These are phyloP conservation scores for Pogonus chalceus DNA, from an alignment of 1,140 invertebrate genomes.

Conservation along the genomic window DNA sequence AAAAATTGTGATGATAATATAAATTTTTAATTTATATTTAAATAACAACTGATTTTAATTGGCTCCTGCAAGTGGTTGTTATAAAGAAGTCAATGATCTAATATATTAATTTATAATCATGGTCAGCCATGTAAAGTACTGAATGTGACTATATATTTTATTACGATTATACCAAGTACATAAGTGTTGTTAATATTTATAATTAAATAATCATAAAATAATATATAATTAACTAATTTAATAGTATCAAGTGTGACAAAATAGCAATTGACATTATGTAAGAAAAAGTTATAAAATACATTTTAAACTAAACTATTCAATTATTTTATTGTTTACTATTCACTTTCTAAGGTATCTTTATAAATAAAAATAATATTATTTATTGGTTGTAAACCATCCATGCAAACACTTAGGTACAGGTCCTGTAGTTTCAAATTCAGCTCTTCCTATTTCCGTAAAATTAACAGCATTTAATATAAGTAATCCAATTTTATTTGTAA, in stretches of 20 bases:
- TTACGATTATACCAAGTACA: background rate
- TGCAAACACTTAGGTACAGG: conserved; percentile 71
- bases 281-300: no score
- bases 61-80: background rate
- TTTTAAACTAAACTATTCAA: background rate
- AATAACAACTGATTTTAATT: background rate
- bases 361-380: background rate
- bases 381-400: conserved; percentile 58
- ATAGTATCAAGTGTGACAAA: background rate
- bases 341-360: background rate
- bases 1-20: no score
- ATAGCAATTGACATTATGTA: background rate
- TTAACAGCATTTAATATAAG: conserved; percentile 58
- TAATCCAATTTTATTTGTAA: conserved; percentile 50
- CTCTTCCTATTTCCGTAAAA: conserved; percentile 55
- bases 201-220: background rate
- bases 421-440: conserved; percentile 54
- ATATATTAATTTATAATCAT: background rate
- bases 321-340: background rate
- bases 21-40: no score
- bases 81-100: background rate
- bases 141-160: background rate
- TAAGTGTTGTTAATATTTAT: background rate
- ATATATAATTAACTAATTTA: background rate
- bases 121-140: background rate